phyloP scores from a whole-genome alignment of 2,888 invertebrate genomes.

The Charanyca ferruginea region DNA sequence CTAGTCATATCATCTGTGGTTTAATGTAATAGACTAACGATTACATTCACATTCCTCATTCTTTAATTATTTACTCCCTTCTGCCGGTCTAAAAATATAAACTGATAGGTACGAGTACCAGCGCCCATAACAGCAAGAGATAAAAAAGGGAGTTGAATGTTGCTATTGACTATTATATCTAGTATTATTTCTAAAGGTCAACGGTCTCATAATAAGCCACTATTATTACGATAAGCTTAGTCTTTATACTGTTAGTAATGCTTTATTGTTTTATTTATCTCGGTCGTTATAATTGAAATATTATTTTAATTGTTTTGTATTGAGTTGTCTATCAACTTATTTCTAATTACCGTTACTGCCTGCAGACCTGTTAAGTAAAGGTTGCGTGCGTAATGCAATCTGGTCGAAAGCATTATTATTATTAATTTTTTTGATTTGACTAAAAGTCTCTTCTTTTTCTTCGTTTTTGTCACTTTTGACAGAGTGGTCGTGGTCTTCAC shows the following conservation, averaged over 20 bases:
- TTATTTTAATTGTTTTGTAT: constrained; percentile 6
- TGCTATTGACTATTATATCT: constrained; percentile 43
- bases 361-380: no score
- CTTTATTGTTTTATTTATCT: constrained; percentile 33
- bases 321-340: neutral
- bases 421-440: no score
- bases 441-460: no score
- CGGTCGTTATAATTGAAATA: constrained; percentile 5
- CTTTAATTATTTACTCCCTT: constrained; percentile 10
- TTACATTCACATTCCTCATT: constrained; percentile 10
- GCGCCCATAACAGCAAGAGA: constrained; percentile 28
- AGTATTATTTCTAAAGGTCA: constrained; percentile 48
- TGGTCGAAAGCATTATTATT: no score
- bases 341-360: neutral
- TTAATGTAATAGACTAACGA: neutral
- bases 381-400: no score
- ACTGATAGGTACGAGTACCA: constrained; percentile 13
- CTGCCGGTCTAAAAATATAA: constrained; percentile 36
- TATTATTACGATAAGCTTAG: constrained; percentile 37
- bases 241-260: constrained; percentile 44
- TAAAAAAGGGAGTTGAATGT: constrained; percentile 55
- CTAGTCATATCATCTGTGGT: no score
- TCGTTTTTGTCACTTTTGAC: no score
- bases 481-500: no score
- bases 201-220: constrained; percentile 44